Conservation (phyloP, 2,888 invertebrate genomes). For the Meteorus colon region DNA sequence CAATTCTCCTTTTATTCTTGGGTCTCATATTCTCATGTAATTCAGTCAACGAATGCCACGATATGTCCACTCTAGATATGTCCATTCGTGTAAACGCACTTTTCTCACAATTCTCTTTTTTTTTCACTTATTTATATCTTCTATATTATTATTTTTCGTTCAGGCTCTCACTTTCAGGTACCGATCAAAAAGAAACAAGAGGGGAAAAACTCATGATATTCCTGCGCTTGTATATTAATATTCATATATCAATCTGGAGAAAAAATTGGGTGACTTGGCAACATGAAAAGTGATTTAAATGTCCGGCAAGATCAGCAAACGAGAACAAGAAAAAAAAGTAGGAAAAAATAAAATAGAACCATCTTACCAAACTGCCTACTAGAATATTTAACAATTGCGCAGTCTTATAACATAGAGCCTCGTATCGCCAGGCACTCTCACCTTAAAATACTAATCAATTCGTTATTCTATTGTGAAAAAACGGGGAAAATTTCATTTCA, state of each 20-base stretch:
- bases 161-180: conserved; percentile 65
- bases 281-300: conserved; percentile 33
- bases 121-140: conserved; percentile 29
- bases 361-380: conserved; percentile 56
- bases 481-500: conserved; percentile 63
- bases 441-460: conserved; percentile 37
- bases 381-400: conserved; percentile 68
- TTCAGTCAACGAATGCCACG: conserved; percentile 56
- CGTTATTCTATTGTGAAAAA: conserved; percentile 40
- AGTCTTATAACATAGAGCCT: conserved; percentile 67
- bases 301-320: conserved; percentile 23
- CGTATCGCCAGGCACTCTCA: conserved; percentile 30
- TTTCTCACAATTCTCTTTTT: conserved; percentile 27
- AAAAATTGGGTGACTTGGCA: conserved; percentile 36
- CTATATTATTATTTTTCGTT: conserved; percentile 40
- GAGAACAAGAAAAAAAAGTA: conserved; percentile 24
- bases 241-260: conserved; percentile 13
- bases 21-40: conserved; percentile 39
- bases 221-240: conserved; percentile 12
- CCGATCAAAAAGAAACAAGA: conserved; percentile 56
- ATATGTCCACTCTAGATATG: conserved; percentile 69
- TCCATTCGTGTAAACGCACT: conserved; percentile 51
- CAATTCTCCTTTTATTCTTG: conserved; percentile 22
- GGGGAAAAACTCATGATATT: conserved; percentile 40
- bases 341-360: conserved; percentile 9